Conservation (phyloP, 2,113 vertebrate genomes). For the Xyrauchen texanus region DNA sequence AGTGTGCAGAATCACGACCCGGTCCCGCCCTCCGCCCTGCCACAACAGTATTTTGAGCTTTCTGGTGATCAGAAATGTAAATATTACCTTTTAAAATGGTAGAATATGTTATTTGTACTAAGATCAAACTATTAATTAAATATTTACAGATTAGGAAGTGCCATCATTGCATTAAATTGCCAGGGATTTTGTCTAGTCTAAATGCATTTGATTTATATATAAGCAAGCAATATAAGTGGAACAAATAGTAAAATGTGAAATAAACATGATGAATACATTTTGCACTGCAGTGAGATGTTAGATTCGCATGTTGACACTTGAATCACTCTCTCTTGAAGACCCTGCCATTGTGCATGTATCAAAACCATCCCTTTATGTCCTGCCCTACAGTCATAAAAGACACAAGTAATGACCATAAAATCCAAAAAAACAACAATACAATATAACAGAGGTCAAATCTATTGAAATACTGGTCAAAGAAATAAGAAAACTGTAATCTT, state of each 20-base stretch:
- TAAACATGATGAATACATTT: not conserved
- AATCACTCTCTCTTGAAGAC: not conserved
- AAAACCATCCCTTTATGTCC: not conserved
- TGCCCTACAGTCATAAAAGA: constrained; percentile 25
- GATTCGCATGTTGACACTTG: not conserved
- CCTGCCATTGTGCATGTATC: constrained; percentile 47
- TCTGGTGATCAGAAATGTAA: not conserved
- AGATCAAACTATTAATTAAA: not conserved
- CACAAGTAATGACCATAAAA: too few relatives aligned
- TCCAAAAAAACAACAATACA: not conserved
- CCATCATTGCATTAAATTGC: too few relatives aligned
- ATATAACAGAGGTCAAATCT: too few relatives aligned
- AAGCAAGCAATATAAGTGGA: not conserved
- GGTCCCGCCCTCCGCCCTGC: too few relatives aligned
- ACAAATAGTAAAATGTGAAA: constrained; percentile 1
- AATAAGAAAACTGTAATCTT: too few relatives aligned
- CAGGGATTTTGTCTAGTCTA: not conserved
- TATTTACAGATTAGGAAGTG: not conserved
- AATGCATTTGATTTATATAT: too few relatives aligned
- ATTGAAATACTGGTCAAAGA: too few relatives aligned
- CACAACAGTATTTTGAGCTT: too few relatives aligned
- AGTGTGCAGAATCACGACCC: too few relatives aligned
- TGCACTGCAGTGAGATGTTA: not conserved
- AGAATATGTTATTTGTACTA: not conserved
- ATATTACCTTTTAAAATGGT: not conserved